phyloP scores from a whole-genome alignment of 2,888 invertebrate genomes.

The Anoplius nigerrimus region DNA sequence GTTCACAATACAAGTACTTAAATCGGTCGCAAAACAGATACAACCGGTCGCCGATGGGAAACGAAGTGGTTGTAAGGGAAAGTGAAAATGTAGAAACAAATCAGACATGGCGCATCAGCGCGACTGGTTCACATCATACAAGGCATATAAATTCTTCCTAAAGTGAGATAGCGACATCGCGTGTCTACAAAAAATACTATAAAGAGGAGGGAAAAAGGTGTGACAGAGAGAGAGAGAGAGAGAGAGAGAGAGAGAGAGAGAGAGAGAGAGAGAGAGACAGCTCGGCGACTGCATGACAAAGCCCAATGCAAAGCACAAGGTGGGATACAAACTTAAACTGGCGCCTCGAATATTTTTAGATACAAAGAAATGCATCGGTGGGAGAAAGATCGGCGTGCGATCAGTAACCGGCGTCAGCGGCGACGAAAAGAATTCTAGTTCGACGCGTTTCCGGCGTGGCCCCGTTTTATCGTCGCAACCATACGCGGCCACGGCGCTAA shows the following conservation, averaged over 20 bases:
- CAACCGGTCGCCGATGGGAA: neutral
- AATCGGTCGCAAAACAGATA: too few species aligned
- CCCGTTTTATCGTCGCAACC: constrained; percentile 6
- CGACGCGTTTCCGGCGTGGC: constrained; percentile 35
- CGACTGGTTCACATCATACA: too few species aligned
- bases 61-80: neutral
- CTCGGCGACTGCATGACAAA: neutral
- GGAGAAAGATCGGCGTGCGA: constrained; percentile 16
- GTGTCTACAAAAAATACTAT: constrained; percentile 17
- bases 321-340: too few species aligned
- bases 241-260: constrained; percentile 10
- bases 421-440: constrained; percentile 29
- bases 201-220: neutral
- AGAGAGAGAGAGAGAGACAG: constrained; percentile 20
- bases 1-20: too few species aligned
- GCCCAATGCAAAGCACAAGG: too few species aligned
- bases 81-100: neutral
- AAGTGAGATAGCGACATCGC: too few species aligned
- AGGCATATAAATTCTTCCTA: too few species aligned
- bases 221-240: too few species aligned
- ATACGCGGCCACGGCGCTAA: neutral
- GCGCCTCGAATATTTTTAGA: neutral
- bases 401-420: constrained; percentile 14
- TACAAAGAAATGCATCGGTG: constrained; percentile 12
- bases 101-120: too few species aligned